These are phyloP conservation scores for Ypsolopha scabrella DNA, from an alignment of 2,888 invertebrate genomes.

Conservation along the genomic window DNA sequence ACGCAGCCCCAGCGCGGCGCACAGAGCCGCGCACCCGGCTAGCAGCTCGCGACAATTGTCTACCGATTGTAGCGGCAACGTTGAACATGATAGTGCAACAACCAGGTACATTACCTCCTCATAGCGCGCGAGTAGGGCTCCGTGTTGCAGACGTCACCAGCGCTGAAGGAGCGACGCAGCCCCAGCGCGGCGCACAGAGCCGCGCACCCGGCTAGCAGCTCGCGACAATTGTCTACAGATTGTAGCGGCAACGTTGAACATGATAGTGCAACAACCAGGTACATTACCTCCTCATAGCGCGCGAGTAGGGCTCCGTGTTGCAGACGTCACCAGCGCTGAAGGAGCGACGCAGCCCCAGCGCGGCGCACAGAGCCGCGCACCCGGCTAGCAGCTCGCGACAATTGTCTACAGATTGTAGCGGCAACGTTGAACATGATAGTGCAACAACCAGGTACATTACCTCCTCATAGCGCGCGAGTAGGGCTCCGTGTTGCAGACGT, in stretches of 20 bases:
- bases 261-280: no score
- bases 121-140: no score
- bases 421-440: neutral
- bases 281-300: no score
- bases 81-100: neutral
- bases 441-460: no score
- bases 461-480: no score
- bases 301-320: no score
- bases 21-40: slow-evolving; percentile 78
- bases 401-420: no score
- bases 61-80: neutral
- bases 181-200: slow-evolving; percentile 84
- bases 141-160: slow-evolving; percentile 73
- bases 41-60: no score
- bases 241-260: neutral
- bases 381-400: slow-evolving; percentile 19
- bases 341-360: slow-evolving; percentile 84
- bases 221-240: no score
- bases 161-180: slow-evolving; percentile 86
- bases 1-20: slow-evolving; percentile 83
- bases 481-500: slow-evolving; percentile 51
- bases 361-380: slow-evolving; percentile 83
- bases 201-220: slow-evolving; percentile 67
- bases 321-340: slow-evolving; percentile 85
- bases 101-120: no score